A percentile compares a stretch with the other conserved stretches of the same genome.
phyloP scores from a whole-genome alignment of 2,797 vertebrate species.

The Echiichthys vipera region DNA sequence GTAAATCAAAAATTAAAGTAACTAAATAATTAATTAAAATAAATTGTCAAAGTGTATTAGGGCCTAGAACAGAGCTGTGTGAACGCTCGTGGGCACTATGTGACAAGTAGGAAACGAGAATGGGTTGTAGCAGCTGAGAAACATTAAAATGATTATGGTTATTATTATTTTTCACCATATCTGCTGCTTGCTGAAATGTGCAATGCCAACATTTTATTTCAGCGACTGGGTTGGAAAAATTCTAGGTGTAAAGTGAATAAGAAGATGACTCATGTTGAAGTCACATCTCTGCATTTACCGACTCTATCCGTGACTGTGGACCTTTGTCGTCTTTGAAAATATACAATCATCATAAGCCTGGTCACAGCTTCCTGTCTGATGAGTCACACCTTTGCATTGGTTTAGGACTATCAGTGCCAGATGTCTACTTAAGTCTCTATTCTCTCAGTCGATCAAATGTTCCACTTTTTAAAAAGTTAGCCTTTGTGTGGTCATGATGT shows the following conservation, averaged over 20 bases:
- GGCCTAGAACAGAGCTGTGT: too few species aligned
- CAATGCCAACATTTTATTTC: too few species aligned
- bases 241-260: not conserved
- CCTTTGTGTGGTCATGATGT: not conserved
- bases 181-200: too few species aligned
- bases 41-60: too few species aligned
- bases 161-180: too few species aligned
- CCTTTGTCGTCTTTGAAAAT: not conserved
- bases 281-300: not conserved
- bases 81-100: too few species aligned
- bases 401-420: not conserved
- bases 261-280: not conserved
- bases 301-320: not conserved
- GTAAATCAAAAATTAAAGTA: too few species aligned
- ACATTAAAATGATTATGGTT: too few species aligned
- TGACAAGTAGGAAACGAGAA: too few species aligned
- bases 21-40: too few species aligned
- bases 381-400: slow-evolving; percentile 31
- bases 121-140: too few species aligned
- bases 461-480: not conserved
- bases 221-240: too few species aligned
- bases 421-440: not conserved
- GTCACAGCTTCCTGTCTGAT: slow-evolving; percentile 13
- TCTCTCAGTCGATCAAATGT: slow-evolving; percentile 6
- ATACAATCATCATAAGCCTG: not conserved